phyloP scores from a whole-genome alignment of 2,888 invertebrate genomes.

The Xestoiulus laeticollis region DNA sequence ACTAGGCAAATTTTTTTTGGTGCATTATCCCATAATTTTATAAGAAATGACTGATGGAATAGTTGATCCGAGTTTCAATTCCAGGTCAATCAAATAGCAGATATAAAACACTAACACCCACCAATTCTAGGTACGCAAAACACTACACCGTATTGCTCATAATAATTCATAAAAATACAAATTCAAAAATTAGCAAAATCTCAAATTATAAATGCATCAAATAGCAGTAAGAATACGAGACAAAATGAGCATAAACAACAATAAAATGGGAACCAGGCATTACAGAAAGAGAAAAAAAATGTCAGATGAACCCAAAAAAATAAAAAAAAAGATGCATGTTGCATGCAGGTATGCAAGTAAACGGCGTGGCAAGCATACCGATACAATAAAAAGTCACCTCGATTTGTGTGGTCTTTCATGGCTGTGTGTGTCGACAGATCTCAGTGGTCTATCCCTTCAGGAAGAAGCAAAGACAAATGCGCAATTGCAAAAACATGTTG shows the following conservation, averaged over 20 bases:
- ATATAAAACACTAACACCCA: too few relatives aligned
- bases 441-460: constrained; percentile 47
- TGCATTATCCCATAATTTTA: too few relatives aligned
- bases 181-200: not conserved
- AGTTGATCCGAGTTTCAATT: too few relatives aligned
- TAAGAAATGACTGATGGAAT: too few relatives aligned
- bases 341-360: not conserved
- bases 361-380: not conserved
- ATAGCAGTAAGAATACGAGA: not conserved
- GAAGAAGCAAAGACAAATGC: constrained; percentile 1
- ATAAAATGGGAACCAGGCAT: not conserved
- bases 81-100: too few relatives aligned
- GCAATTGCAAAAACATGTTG: not conserved
- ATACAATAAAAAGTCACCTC: constrained; percentile 43
- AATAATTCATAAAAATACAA: too few relatives aligned
- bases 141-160: too few relatives aligned
- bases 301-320: too few relatives aligned
- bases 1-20: too few relatives aligned
- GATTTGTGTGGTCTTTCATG: constrained; percentile 48
- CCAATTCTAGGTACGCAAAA: too few relatives aligned
- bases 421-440: constrained; percentile 51
- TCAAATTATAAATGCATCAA: not conserved
- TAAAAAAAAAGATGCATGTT: constrained; percentile 49
- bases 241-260: not conserved
- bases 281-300: not conserved